Conservation (phyloP, 1,140 invertebrate species). For the Drosophila nigromelanica region DNA sequence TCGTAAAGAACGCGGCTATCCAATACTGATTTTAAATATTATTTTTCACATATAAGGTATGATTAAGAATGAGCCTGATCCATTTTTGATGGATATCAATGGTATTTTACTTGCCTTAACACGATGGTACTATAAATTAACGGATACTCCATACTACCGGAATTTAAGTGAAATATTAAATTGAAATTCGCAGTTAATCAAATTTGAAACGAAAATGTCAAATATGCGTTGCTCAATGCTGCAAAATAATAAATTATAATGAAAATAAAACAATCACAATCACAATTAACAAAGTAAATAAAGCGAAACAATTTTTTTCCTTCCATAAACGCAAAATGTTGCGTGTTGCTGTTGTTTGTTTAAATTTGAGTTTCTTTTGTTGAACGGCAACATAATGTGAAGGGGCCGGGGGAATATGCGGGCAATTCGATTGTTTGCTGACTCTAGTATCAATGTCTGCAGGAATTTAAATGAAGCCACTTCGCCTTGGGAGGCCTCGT, state of each 20-base stretch:
- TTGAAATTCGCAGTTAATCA: conserved; percentile 32
- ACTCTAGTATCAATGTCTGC: conserved; percentile 16
- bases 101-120: neutral
- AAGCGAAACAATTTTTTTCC: conserved; percentile 1
- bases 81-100: neutral
- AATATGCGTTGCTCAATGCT: neutral
- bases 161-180: conserved; percentile 21
- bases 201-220: conserved; percentile 20
- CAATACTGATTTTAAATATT: too few species aligned
- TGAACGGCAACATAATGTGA: neutral
- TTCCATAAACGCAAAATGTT: conserved; percentile 10
- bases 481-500: neutral
- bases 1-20: neutral
- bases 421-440: conserved; percentile 10
- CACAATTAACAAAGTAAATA: conserved; percentile 42
- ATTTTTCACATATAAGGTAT: too few species aligned
- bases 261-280: conserved; percentile 11
- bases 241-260: conserved; percentile 1
- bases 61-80: too few species aligned
- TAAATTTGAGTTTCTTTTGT: conserved; percentile 1
- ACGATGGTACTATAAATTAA: neutral
- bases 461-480: conserved; percentile 6
- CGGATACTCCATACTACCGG: neutral
- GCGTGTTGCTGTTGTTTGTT: neutral
- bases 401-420: neutral